phyloP scores from a whole-genome alignment of 1,140 invertebrate genomes.

The Homarus americanus region DNA sequence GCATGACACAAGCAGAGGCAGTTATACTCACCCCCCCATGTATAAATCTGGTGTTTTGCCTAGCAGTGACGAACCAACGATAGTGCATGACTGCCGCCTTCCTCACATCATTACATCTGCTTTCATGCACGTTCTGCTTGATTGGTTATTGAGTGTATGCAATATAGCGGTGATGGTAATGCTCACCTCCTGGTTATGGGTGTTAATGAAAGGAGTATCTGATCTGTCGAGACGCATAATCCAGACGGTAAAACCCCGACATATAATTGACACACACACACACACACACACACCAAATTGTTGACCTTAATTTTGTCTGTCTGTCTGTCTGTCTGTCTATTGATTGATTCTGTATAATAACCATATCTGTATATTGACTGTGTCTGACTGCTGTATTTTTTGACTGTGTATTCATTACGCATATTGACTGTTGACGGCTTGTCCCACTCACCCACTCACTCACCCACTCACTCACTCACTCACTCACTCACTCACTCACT shows the following conservation, averaged over 20 bases:
- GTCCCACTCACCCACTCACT: constrained; percentile 9
- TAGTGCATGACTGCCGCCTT: background rate
- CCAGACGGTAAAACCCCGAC: background rate
- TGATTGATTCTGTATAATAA: too few relatives aligned
- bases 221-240: background rate
- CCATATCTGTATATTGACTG: too few relatives aligned
- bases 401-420: too few relatives aligned
- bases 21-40: too few relatives aligned
- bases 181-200: background rate
- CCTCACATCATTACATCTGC: constrained; percentile 5
- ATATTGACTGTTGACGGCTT: too few relatives aligned
- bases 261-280: too few relatives aligned
- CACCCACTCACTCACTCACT: constrained; percentile 30
- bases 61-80: too few relatives aligned
- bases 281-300: too few relatives aligned
- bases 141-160: constrained; percentile 41
- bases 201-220: background rate
- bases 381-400: too few relatives aligned
- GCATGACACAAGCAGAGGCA: too few relatives aligned
- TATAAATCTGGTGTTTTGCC: background rate
- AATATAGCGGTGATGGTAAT: constrained; percentile 17
- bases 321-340: too few relatives aligned
- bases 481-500: constrained; percentile 12
- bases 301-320: too few relatives aligned
- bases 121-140: background rate